Evolutionary conservation across 2,888 invertebrate species (phyloP).

Genomic region (Hypolimnas misippus): DNA sequence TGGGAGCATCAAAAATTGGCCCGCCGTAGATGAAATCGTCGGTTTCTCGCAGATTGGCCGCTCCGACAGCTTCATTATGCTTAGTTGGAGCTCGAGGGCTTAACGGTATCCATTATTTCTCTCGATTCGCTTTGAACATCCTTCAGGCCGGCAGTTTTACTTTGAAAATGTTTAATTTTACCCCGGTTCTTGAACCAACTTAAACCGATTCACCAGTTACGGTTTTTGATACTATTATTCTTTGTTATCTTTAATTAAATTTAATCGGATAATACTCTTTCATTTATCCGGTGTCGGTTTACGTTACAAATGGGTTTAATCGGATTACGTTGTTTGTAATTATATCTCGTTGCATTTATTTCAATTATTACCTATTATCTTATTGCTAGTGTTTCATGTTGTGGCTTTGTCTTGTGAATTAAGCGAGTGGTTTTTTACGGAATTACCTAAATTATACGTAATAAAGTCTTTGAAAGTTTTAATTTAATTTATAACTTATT

Average conservation of each 20-base stretch:
- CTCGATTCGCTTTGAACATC: conserved; percentile 33
- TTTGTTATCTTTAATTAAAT: conserved; percentile 33
- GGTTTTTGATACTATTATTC: conserved; percentile 16
- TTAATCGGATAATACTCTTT: conserved; percentile 15
- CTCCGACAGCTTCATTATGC: conserved; percentile 64
- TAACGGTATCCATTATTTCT: conserved; percentile 54
- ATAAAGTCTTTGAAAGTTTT: too few relatives aligned
- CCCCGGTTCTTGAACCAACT: conserved; percentile 11
- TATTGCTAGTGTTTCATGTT: not conserved
- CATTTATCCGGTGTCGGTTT: not conserved
- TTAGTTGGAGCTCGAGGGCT: conserved; percentile 54
- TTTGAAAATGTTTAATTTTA: conserved; percentile 35
- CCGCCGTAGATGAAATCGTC: conserved; percentile 49
- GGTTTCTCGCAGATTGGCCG: conserved; percentile 53
- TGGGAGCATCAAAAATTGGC: conserved; percentile 45
- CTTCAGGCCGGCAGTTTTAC: conserved; percentile 27
- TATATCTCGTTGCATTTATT: not conserved
- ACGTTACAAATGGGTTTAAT: not conserved
- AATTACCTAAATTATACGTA: too few relatives aligned
- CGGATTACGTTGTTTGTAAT: not conserved
- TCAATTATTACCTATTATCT: not conserved
- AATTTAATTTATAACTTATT: too few relatives aligned
- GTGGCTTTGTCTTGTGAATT: not conserved
- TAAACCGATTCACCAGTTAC: conserved; percentile 18
- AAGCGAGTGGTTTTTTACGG: too few relatives aligned